These are phyloP conservation scores for Nerophis ophidion DNA, from an alignment of 2,113 vertebrate species.

Conservation along the genomic window DNA sequence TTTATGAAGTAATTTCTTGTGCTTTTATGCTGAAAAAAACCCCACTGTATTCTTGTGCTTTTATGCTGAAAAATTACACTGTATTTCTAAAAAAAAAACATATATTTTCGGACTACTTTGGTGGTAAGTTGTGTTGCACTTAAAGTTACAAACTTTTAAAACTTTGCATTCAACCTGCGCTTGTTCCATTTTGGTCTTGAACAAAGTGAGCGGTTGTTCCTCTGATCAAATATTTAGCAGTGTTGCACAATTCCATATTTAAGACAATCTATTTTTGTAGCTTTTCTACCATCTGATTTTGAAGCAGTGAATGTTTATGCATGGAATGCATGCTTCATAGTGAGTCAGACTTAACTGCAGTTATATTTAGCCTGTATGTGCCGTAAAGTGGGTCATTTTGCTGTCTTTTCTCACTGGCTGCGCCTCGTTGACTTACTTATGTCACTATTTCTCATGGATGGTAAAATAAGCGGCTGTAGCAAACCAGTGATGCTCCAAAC, in stretches of 20 bases:
- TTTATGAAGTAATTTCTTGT: not conserved
- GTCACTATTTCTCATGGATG: slow-evolving; percentile 3
- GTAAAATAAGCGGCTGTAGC: not conserved
- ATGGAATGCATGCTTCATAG: slow-evolving; percentile 21
- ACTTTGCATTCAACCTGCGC: slow-evolving; percentile 9
- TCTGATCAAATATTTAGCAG: slow-evolving; percentile 55
- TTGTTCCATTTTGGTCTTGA: not conserved
- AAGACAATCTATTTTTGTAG: slow-evolving; percentile 50
- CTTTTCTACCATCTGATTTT: slow-evolving; percentile 39
- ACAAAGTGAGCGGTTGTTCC: slow-evolving; percentile 19
- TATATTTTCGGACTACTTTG: not conserved
- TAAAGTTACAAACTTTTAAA: not conserved
- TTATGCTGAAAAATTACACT: not conserved
- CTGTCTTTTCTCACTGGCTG: slow-evolving; percentile 28
- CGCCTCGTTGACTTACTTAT: slow-evolving; percentile 25
- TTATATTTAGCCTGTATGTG: slow-evolving; percentile 48
- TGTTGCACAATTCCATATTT: slow-evolving; percentile 37
- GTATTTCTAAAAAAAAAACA: not conserved
- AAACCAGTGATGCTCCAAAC: not conserved
- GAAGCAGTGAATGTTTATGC: slow-evolving; percentile 36
- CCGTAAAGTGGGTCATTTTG: slow-evolving; percentile 55
- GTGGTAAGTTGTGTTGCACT: not conserved
- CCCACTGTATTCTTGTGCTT: not conserved
- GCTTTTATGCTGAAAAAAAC: not conserved
- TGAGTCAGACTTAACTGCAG: slow-evolving; percentile 29